phyloP scores from a whole-genome alignment of 2,888 invertebrate species.

The Portevinia maculata region DNA sequence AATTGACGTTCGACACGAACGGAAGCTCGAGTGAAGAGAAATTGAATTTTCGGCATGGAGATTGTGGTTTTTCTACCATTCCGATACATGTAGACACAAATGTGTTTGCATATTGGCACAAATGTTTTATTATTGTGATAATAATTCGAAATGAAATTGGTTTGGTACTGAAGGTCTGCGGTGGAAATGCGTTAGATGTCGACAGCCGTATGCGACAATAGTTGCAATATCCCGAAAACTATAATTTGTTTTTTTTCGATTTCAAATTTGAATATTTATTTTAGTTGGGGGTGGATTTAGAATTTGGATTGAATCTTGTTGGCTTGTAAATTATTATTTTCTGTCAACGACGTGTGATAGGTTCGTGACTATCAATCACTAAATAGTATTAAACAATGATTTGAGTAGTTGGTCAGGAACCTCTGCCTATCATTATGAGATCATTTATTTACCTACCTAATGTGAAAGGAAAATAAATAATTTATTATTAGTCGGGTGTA shows the following conservation, averaged over 20 bases:
- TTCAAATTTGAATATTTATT: neutral
- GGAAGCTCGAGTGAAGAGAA: slow-evolving; percentile 17
- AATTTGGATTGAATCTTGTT: slow-evolving; percentile 11
- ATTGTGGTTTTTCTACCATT: slow-evolving; percentile 31
- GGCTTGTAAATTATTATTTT: slow-evolving; percentile 1
- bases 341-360: neutral
- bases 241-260: slow-evolving; percentile 14
- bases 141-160: slow-evolving; percentile 21
- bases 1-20: neutral
- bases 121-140: slow-evolving; percentile 5
- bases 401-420: no score
- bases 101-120: neutral
- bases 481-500: no score
- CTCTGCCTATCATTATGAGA: no score
- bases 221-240: neutral
- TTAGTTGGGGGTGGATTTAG: neutral
- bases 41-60: slow-evolving; percentile 28
- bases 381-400: neutral
- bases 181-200: slow-evolving; percentile 2
- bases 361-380: neutral
- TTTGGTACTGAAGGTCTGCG: slow-evolving; percentile 32
- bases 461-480: no score
- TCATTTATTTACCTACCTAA: no score
- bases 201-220: slow-evolving; percentile 7
- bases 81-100: neutral